Evolutionary conservation across 2,888 invertebrate species (phyloP), one percentile per base, ranked within the genome.

Genomic region (Gymnocheta viridis): DNA sequence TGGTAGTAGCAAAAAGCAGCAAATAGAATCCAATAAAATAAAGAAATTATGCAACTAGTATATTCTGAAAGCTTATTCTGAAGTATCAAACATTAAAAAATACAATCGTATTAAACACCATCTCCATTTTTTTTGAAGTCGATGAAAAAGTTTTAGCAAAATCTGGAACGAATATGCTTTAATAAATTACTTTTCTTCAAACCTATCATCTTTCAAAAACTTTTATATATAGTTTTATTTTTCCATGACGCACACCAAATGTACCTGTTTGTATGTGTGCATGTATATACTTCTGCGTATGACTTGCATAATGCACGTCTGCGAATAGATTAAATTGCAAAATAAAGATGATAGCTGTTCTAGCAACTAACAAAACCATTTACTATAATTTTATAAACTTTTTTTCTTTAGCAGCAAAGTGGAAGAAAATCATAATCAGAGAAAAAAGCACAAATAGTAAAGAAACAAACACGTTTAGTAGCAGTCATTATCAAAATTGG

Each of bases 401-500:
- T 73, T 80, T 73, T 60, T n/a, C 58, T 49, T 27, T 1, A n/a
- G 19, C 22, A 3, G 7, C 44, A 14, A 41, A 22, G 12, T 29
- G 41, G 29, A 62, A 10, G 29, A 12, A 72, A 72, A 27, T 24
- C 24, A 12, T 51, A 38, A 69, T 19, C 6, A 4, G 12, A 17
- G 44, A 17, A 47, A 19, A 38, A 32, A 38, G 7, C 4, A 49
- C 12, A n/a, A 27, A 32, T 22, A 19, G 9, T 19, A 56, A 32
- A 56, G 32, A 58, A 60, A 67, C 58, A 41, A 35, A 44, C 44
- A 70, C 67, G 66, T 72, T 79, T 79, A 70, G 72, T 76, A 74
- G 67, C 54, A 82, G 81, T 76, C 84, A 85, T 85, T 85, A 85
- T 78, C 62, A 58, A 78, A 76, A 85, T 85, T 85, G 77, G 80